Conservation (phyloP, 2,113 vertebrate species). For the Dipodomys ordii region DNA sequence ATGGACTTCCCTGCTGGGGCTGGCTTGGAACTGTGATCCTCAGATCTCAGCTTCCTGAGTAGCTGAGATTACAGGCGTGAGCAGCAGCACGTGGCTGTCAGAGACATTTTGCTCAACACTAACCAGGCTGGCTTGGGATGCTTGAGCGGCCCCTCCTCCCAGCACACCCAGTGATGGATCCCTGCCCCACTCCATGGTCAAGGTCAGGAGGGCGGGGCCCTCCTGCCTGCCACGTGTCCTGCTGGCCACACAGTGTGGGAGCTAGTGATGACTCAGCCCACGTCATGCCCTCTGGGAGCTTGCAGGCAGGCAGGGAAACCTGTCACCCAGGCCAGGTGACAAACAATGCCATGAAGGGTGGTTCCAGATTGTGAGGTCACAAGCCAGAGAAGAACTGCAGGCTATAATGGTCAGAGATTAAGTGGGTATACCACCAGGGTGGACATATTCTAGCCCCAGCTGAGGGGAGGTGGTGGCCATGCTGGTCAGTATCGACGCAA, state of each 20-base stretch:
- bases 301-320: not conserved
- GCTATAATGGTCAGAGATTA: accelerated
- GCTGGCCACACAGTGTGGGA: not conserved
- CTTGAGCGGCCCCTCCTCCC: not conserved
- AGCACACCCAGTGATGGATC: not conserved
- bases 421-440: accelerated
- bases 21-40: no score
- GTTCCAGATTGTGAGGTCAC: not conserved
- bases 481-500: not conserved
- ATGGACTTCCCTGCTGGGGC: no score
- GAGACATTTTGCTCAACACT: no score
- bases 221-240: not conserved
- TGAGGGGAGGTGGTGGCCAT: not conserved
- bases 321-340: not conserved
- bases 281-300: not conserved
- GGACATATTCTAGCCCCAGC: accelerated
- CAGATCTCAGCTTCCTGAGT: no score
- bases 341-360: accelerated
- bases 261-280: not conserved
- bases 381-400: not conserved
- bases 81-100: no score
- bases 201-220: not conserved
- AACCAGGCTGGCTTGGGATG: no score
- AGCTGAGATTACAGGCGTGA: no score
- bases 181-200: not conserved